Evolutionary conservation across 2,113 vertebrate genomes (phyloP), one percentile per base, ranked within the genome.

Genomic region (Pteruthius melanotis): DNA sequence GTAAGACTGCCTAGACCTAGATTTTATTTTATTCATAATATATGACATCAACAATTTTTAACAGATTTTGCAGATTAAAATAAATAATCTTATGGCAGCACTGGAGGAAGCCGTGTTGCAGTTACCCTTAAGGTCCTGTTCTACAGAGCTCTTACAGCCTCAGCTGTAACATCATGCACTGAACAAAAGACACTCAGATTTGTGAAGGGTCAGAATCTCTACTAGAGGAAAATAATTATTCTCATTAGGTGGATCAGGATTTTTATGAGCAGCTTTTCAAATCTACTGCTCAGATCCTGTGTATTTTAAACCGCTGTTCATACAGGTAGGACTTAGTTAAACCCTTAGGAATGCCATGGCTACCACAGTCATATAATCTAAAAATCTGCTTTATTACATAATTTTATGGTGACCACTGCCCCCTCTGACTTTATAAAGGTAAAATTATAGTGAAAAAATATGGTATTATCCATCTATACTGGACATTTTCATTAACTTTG

Each of bases 11-110:
- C 82, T 71, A 57, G 71, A 87, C n/a, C 90, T 37, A 91, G 66
- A 69, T 93, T 97, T 96, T 88, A 89, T 97, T 97, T 93, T 87
- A 93, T 94, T 95, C 84, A 78, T 91, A 87, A 85, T 33, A 70
- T 27, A 61, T 85, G 75, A 93, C 72, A 95, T 69, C 44, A 92
- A 80, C n/a, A 42, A 6, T 85, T 94, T 93, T 87, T 28, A 53
- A 90, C 86, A 88, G 8, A 52, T 94, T 93, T 93, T 31, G 64
- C 60, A 22, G n/a, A 76, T 95, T 96, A 90, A 84, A 94, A 71
- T 44, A 75, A 93, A 66, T 52, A 75, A 90, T 84, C 66, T 82
- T 92, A 56, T 28, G 57, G 49, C 66, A 95, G 61, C 50, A 79
- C 35, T 85, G 37, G 84, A 74, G 71, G 72, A 91, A 92, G 68